Evolutionary conservation across 2,113 vertebrate genomes (phyloP), one percentile per base, ranked within the genome.

Genomic region (Trochalopteron elliotii): DNA sequence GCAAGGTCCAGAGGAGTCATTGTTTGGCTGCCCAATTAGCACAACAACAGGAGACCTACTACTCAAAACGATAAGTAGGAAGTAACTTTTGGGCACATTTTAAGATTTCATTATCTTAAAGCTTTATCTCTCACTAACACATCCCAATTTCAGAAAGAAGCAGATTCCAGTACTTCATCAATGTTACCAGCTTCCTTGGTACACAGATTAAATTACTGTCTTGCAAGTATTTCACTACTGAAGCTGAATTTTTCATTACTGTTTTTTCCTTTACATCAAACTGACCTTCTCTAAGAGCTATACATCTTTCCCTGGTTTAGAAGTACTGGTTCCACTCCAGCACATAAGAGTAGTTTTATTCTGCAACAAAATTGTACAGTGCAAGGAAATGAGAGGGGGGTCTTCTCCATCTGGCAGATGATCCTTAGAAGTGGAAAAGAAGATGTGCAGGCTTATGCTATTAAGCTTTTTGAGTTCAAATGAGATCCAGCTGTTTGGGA

Each of bases 341-440:
- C 59, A 79, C 35, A 24, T 60, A 59, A 40, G 8, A 83, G 33
- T n/a, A 12, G 22, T 85, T 92, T 81, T 64, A 65, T 76, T 90
- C 87, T 77, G 65, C 67, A 86, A 76, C 67, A 90, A 75, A 89
- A 86, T 31, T 44, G 35, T n/a, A 70, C 45, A 84, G 69, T 37
- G 31, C 77, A 88, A 94, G 82, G 65, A 83, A 89, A 88, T 90
- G 64, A 69, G 71, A 25, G 47, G 67, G 44, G 64, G 76, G 9
- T 53, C 69, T 87, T 94, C 86, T 90, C 81, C 88, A 75, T 93
- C 90, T 93, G 93, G 78, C 63, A 89, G 55, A 88, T 85, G 67
- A 87, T 97, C 92, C 63, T 90, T 59, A 82, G 77, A 87, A 97
- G 87, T 89, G 78, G 95, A 95, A 92, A 96, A 88, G 87, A 96